These are phyloP conservation scores for Bombylius discolor DNA, from an alignment of 2,888 invertebrate species.

Conservation along the genomic window DNA sequence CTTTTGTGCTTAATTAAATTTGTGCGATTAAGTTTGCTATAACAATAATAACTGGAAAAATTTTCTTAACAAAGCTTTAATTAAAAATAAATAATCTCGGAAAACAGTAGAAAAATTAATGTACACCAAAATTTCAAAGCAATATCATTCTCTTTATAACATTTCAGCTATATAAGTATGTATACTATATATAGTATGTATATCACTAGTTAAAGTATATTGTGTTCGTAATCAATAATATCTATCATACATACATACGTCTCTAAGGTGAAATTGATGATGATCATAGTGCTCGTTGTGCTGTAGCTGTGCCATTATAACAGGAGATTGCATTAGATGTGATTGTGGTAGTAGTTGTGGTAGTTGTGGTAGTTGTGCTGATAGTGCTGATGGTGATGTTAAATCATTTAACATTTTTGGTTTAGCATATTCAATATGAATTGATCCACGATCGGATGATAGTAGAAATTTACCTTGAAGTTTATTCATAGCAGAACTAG, in stretches of 20 bases:
- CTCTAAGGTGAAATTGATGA: conserved; percentile 38
- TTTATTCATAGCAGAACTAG: conserved; percentile 81
- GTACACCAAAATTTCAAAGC: too few relatives aligned
- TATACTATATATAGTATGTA: too few relatives aligned
- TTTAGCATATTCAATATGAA: conserved; percentile 97
- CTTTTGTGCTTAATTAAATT: too few relatives aligned
- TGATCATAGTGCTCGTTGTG: conserved; percentile 29
- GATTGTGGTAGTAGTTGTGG: conserved; percentile 33
- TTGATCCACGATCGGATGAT: conserved; percentile 92
- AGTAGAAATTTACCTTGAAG: conserved; percentile 93
- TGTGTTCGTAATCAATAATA: too few relatives aligned
- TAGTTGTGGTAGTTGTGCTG: conserved; percentile 28
- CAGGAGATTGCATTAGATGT: not conserved
- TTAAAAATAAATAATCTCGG: too few relatives aligned
- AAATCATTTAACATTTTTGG: conserved; percentile 84
- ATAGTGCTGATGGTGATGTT: conserved; percentile 20
- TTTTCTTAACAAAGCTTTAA: too few relatives aligned
- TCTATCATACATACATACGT: conserved; percentile 31
- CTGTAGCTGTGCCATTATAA: conserved; percentile 27
- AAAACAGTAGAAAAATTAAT: too few relatives aligned
- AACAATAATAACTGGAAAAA: too few relatives aligned
- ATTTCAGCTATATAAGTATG: too few relatives aligned
- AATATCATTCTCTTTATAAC: too few relatives aligned
- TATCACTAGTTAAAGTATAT: too few relatives aligned
- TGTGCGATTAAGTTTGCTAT: too few relatives aligned